A percentile compares a stretch with the other conserved stretches of the same genome.
Conservation (phyloP, 2,888 invertebrate genomes). For the Operophtera brumata region DNA sequence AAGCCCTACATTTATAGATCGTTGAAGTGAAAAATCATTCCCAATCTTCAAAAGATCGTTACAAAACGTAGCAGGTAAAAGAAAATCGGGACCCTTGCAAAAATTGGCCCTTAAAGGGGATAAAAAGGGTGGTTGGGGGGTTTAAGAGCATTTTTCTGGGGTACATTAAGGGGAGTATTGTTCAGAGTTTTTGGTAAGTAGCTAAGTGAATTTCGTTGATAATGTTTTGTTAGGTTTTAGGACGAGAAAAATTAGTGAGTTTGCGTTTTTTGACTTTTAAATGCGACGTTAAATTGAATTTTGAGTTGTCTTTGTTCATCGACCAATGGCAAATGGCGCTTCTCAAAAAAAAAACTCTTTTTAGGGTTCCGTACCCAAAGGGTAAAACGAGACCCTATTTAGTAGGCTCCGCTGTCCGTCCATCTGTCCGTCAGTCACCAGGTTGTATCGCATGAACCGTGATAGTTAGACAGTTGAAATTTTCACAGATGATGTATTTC, state of each 20-base stretch:
- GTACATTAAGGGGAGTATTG: conserved; percentile 52
- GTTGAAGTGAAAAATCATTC: conserved; percentile 51
- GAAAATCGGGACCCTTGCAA: conserved; percentile 69
- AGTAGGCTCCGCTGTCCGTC: too few relatives aligned
- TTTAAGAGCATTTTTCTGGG: conserved; percentile 64
- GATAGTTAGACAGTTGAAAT: too few relatives aligned
- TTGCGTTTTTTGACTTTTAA: conserved; percentile 8
- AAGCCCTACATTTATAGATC: conserved; percentile 31
- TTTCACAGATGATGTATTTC: too few relatives aligned
- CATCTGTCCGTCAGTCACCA: too few relatives aligned
- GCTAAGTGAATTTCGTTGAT: conserved; percentile 68
- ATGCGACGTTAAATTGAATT: conserved; percentile 3
- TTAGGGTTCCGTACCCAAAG: too few relatives aligned
- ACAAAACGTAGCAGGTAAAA: conserved; percentile 59
- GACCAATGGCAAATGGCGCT: too few relatives aligned
- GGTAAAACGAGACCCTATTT: too few relatives aligned
- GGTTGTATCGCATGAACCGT: too few relatives aligned
- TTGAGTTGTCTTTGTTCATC: neutral
- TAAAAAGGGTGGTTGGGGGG: conserved; percentile 34
- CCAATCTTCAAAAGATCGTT: conserved; percentile 58
- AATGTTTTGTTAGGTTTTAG: conserved; percentile 37
- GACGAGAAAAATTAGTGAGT: conserved; percentile 10
- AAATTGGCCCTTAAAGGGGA: conserved; percentile 58
- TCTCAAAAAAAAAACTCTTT: too few relatives aligned
- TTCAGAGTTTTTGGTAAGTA: conserved; percentile 61